Conservation (phyloP, 2,113 vertebrate genomes). For the Siphamia tubifer region DNA sequence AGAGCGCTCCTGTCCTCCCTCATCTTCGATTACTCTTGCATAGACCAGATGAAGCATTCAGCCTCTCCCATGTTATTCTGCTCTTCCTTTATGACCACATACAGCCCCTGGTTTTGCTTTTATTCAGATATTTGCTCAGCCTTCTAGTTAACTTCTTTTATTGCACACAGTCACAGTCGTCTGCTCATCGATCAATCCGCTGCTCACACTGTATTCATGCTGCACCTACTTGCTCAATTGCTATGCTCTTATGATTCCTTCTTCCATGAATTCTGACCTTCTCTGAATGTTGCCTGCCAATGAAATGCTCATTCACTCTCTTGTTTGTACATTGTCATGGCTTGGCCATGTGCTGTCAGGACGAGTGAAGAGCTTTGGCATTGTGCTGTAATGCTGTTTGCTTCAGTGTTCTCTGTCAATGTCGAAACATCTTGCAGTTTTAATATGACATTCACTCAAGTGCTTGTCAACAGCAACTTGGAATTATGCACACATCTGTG, state of each 20-base stretch:
- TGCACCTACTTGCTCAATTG: constrained; percentile 53
- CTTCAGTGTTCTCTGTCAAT: constrained; percentile 72
- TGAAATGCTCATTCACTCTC: constrained; percentile 67
- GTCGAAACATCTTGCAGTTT: constrained; percentile 62
- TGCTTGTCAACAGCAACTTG: constrained; percentile 62
- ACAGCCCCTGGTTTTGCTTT: constrained; percentile 31
- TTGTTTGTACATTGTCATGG: constrained; percentile 59
- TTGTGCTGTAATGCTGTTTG: constrained; percentile 71
- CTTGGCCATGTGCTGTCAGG: constrained; percentile 69
- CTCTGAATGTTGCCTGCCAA: constrained; percentile 59
- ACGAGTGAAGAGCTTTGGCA: constrained; percentile 75
- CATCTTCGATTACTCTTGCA: constrained; percentile 66
- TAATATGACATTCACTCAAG: constrained; percentile 66
- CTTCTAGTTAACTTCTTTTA: constrained; percentile 63
- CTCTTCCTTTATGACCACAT: constrained; percentile 45
- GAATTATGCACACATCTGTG: constrained; percentile 45
- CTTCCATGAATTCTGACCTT: constrained; percentile 75
- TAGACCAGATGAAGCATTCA: constrained; percentile 57
- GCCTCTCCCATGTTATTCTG: constrained; percentile 48
- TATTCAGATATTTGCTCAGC: constrained; percentile 65
- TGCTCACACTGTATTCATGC: constrained; percentile 43
- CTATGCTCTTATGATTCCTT: constrained; percentile 51
- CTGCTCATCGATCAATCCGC: constrained; percentile 61
- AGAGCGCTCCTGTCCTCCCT: constrained; percentile 58
- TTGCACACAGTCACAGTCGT: constrained; percentile 30